phyloP scores from a whole-genome alignment of 2,888 invertebrate species.

The Drosophila pseudotakahashii region DNA sequence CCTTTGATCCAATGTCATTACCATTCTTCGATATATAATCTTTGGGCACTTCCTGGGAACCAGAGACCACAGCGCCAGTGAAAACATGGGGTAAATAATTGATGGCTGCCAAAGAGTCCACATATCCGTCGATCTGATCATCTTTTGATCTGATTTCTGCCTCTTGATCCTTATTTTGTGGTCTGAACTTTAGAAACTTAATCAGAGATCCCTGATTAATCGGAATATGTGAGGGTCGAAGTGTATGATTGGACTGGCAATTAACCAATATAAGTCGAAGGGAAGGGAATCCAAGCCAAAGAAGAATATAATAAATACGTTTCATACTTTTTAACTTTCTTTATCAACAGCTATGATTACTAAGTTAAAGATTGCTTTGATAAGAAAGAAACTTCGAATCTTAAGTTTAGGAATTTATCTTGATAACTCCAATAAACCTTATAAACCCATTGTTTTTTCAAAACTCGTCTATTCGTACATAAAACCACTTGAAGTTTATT shows the following conservation, averaged over 20 bases:
- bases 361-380: background rate
- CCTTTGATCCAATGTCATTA: slow-evolving; percentile 29
- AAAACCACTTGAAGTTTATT: slow-evolving; percentile 43
- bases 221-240: background rate
- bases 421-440: too few species aligned
- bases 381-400: background rate
- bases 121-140: background rate
- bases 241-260: background rate
- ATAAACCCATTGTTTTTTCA: background rate
- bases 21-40: slow-evolving; percentile 18
- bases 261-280: background rate
- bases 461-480: slow-evolving; percentile 21
- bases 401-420: too few species aligned
- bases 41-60: slow-evolving; percentile 2
- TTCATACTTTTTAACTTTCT: background rate
- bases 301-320: background rate
- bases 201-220: background rate
- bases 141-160: background rate
- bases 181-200: background rate
- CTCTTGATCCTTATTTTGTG: background rate
- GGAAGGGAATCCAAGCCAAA: background rate
- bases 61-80: background rate
- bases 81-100: slow-evolving; percentile 4
- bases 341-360: background rate
- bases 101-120: background rate